phyloP scores from a whole-genome alignment of 2,113 vertebrate genomes.

The Cinclus mexicanus region DNA sequence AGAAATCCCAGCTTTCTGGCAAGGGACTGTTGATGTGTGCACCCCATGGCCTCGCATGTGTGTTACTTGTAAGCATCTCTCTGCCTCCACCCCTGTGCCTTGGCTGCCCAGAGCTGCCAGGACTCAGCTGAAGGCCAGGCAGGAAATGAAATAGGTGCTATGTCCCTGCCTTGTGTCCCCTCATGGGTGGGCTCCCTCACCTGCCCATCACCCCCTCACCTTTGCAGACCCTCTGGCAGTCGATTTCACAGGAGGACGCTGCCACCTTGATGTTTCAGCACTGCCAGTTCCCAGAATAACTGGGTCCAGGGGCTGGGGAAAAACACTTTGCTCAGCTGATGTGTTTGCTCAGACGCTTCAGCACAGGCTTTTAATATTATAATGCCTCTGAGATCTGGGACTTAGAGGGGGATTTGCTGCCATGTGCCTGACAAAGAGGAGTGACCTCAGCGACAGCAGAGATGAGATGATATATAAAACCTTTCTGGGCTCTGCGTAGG shows the following conservation, averaged over 20 bases:
- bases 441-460: conserved; percentile 39
- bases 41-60: rapidly evolving
- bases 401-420: conserved; percentile 55
- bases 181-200: conserved; percentile 3
- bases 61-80: background rate
- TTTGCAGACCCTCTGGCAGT: background rate
- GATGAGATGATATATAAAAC: background rate
- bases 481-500: conserved; percentile 6
- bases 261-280: background rate
- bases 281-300: conserved; percentile 5
- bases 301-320: background rate
- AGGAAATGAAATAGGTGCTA: conserved; percentile 34
- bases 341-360: conserved; percentile 36
- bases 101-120: background rate
- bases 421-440: conserved; percentile 59
- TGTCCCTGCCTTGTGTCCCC: background rate
- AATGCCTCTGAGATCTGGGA: conserved; percentile 34
- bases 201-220: background rate
- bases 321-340: background rate
- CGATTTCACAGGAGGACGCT: background rate
- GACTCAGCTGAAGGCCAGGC: background rate
- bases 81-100: background rate
- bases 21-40: background rate
- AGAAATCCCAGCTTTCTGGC: background rate
- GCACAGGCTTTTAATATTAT: conserved; percentile 37